These are phyloP conservation scores for Hypothenemus hampei DNA, from an alignment of 1,140 invertebrate species.

Conservation along the genomic window DNA sequence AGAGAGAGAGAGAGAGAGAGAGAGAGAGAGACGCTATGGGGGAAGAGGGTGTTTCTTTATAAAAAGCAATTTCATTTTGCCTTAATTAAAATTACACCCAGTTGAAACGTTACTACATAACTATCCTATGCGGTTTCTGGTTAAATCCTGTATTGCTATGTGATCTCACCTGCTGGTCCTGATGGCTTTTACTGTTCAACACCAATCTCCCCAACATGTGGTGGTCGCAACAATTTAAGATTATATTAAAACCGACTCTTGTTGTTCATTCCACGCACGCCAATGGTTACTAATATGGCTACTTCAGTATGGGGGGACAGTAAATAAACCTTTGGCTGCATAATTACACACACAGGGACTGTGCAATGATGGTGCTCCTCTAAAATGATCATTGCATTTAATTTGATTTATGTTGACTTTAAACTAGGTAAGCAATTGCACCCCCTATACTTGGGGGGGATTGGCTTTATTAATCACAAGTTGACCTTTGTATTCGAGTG, in stretches of 20 bases:
- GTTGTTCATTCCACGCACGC: no score
- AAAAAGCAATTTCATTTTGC: background rate
- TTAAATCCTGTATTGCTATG: background rate
- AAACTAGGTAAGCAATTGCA: slow-evolving; percentile 3
- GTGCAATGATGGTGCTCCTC: slow-evolving; percentile 2
- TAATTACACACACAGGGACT: background rate
- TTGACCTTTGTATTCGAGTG: no score
- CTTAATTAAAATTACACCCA: background rate
- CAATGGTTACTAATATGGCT: slow-evolving; percentile 5
- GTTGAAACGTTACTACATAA: background rate
- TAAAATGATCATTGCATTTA: slow-evolving; percentile 12
- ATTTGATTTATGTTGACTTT: slow-evolving; percentile 14
- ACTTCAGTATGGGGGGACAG: slow-evolving; percentile 4
- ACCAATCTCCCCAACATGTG: background rate
- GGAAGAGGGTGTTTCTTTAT: no score
- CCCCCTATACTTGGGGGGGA: no score
- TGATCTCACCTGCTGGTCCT: slow-evolving; percentile 2
- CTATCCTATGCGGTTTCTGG: background rate
- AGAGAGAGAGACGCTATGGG: no score
- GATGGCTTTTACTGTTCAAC: background rate
- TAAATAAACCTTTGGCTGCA: slow-evolving; percentile 8
- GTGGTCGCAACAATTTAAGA: background rate
- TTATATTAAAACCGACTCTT: no score
- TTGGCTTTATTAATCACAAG: no score
- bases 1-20: no score